Evolutionary conservation across 2,888 invertebrate genomes (phyloP).

Genomic region (Prosapia bicincta): DNA sequence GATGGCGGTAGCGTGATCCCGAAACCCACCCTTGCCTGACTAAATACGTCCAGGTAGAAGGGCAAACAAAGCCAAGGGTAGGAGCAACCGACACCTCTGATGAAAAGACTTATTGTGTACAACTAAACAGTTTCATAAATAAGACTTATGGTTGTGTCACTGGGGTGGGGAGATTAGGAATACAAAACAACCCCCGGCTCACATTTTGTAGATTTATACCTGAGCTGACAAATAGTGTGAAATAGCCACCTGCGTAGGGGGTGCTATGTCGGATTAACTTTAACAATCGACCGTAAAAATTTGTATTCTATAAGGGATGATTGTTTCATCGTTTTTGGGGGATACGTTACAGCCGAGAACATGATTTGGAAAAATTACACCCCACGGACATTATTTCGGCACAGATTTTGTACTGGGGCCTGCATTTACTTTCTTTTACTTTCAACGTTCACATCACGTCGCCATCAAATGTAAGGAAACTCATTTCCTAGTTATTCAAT

Average conservation of each 20-base stretch:
- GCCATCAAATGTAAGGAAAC: no score
- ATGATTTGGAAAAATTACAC: no score
- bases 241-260: background rate
- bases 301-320: no score
- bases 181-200: background rate
- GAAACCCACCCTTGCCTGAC: background rate
- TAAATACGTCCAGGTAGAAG: background rate
- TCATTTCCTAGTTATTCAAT: no score
- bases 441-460: no score
- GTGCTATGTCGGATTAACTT: no score
- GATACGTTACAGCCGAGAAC: no score
- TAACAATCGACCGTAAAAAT: no score
- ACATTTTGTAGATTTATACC: background rate
- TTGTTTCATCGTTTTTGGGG: no score
- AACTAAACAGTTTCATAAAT: slow-evolving; percentile 24
- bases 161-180: background rate
- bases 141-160: slow-evolving; percentile 15
- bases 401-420: no score
- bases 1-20: background rate
- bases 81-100: slow-evolving; percentile 9
- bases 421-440: no score
- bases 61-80: background rate
- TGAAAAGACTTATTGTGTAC: slow-evolving; percentile 22
- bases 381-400: no score
- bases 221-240: background rate